Conservation (phyloP, 2,113 vertebrate species). For the Gallinago media region DNA sequence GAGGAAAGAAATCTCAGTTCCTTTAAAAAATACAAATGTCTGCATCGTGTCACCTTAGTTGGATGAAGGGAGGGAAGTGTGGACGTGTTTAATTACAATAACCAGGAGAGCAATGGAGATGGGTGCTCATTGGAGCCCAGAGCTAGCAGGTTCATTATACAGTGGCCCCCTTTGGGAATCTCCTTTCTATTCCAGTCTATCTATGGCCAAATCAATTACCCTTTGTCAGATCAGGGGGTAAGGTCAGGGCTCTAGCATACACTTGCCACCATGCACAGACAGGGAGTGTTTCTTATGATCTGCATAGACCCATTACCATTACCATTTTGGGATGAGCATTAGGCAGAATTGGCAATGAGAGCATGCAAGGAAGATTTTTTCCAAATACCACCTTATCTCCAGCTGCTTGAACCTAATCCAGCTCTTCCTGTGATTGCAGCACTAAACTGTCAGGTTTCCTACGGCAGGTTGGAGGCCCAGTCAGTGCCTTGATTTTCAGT, state of each 20-base stretch:
- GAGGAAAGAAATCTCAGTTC: not conserved
- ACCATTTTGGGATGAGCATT: not conserved
- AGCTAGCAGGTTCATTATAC: not conserved
- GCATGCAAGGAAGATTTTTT: not conserved
- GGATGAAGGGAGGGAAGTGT: not conserved
- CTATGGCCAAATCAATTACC: not conserved
- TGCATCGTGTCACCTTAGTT: not conserved
- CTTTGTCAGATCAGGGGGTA: not conserved
- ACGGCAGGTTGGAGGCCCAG: not conserved
- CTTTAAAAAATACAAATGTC: not conserved
- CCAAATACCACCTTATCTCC: not conserved
- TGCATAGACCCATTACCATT: not conserved
- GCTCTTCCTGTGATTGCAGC: not conserved
- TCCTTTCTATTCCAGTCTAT: not conserved
- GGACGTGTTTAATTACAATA: not conserved
- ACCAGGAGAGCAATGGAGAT: not conserved
- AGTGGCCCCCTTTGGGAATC: not conserved
- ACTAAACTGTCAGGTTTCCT: not conserved
- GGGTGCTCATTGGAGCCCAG: not conserved
- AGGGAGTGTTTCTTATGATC: not conserved
- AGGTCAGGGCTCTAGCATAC: not conserved
- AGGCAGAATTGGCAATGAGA: not conserved
- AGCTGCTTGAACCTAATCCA: not conserved
- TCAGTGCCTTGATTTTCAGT: not conserved
- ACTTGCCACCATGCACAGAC: not conserved